Evolutionary conservation across 2,797 vertebrate species (phyloP), one percentile per base, ranked within the genome.

Genomic region (Pachyuromys duprasi): DNA sequence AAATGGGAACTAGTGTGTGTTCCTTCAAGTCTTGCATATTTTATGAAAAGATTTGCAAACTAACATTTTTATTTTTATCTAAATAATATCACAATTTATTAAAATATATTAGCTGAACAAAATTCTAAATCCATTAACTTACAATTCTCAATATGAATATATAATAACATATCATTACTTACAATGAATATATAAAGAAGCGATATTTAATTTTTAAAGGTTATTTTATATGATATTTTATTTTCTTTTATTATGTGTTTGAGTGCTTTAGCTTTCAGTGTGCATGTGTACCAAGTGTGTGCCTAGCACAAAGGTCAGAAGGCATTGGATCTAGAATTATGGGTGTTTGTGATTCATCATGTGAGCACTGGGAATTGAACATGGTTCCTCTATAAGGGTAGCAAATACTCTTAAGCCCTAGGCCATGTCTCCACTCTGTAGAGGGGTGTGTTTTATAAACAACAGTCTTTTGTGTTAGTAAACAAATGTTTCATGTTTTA

Each of bases 1-100:
- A 93, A 87, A 97, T 94, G 65, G 87, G 96, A 96, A 96, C 86
- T 97, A 97, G 39, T 49, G 67, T 81, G 88, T 72, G 45, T 81
- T 95, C 42, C 83, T 94, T 91, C 3, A 95, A 97, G 26, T 78
- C 36, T 4, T 69, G 20, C 55, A 80, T 90, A 93, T 89, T 96
- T 93, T 96, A 91, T 82, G 11, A 57, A 95, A 87, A 91, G 17
- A 17, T 93, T 88, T 95, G 72, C 45, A 88, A 93, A 60, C 4
- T 75, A 90, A 57, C 75, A 55, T 93, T 65, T 94, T 86, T 62
- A 91, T 81, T 78, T 94, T 31, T 90, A 90, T 28, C 82, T 93
- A 96, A 89, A 86, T 5, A 86, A 87, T 84, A 81, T 14, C 17
- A 84, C 60, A 91, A 89, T 67, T 91, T 81, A 72, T 76, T 91